phyloP scores from a whole-genome alignment of 1,140 invertebrate species.

The Heterodera carotae region DNA sequence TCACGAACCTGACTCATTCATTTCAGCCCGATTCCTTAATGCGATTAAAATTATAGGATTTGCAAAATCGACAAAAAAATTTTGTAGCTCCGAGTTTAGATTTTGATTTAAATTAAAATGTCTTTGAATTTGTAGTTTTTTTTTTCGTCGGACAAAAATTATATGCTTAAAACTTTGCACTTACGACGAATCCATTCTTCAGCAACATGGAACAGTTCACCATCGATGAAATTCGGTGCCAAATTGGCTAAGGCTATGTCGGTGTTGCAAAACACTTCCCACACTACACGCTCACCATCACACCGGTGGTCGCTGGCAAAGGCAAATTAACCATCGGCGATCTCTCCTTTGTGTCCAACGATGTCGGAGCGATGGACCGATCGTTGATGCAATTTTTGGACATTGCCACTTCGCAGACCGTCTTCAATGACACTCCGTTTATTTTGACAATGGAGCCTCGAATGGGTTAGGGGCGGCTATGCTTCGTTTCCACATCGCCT shows the following conservation, averaged over 20 bases:
- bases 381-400: conserved; percentile 33
- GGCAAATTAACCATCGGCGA: conserved; percentile 19
- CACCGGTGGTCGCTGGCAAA: neutral
- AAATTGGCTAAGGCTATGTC: no score
- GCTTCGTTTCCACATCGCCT: neutral
- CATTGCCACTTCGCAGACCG: conserved; percentile 32
- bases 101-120: no score
- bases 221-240: conserved; percentile 7
- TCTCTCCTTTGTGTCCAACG: neutral
- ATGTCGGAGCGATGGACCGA: conserved; percentile 6
- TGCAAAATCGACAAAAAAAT: no score
- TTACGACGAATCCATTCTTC: neutral
- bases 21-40: neutral
- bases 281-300: neutral
- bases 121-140: conserved; percentile 8
- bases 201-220: neutral
- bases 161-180: neutral
- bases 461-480: no score
- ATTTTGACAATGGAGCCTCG: conserved; percentile 8
- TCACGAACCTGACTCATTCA: neutral
- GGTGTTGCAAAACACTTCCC: neutral
- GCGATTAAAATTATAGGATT: no score
- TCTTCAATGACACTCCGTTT: conserved; percentile 30
- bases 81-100: no score
- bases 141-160: neutral